These are phyloP conservation scores for Hypena proboscidalis DNA, from an alignment of 2,888 invertebrate genomes.

Conservation along the genomic window DNA sequence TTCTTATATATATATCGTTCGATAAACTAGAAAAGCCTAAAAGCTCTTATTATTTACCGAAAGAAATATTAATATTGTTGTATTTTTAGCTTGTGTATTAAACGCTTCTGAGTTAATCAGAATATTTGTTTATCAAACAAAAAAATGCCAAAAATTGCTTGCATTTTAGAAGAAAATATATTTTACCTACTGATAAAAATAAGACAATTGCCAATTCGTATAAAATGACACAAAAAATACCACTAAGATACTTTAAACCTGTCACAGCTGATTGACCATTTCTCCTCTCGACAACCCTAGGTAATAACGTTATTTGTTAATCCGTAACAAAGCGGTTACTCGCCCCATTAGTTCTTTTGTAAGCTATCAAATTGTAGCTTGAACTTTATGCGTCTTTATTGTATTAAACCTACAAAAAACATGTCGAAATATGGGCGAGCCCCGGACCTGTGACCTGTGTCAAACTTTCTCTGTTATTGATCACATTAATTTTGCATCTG, in stretches of 20 bases:
- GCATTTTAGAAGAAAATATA: background rate
- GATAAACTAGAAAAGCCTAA: no score
- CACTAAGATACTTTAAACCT: background rate
- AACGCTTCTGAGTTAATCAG: no score
- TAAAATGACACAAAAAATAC: background rate
- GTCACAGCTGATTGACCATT: conserved; percentile 34
- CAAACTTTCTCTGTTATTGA: conserved; percentile 19
- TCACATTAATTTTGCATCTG: conserved; percentile 28
- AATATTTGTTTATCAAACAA: no score
- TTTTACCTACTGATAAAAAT: background rate
- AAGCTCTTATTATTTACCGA: no score
- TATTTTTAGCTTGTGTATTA: no score
- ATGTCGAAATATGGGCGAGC: conserved; percentile 53
- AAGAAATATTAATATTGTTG: no score
- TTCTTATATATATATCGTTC: no score
- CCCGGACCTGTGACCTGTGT: conserved; percentile 44
- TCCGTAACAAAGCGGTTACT: conserved; percentile 68
- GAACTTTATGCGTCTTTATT: conserved; percentile 34
- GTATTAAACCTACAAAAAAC: conserved; percentile 27
- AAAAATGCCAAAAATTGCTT: no score
- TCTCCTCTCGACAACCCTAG: conserved; percentile 34
- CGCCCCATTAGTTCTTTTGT: conserved; percentile 75
- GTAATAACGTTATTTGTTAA: conserved; percentile 54
- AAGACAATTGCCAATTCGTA: background rate
- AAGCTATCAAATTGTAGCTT: conserved; percentile 47